Base-by-base conservation (phyloP, 1,140 invertebrate genomes). In the Bursaphelenchus mucronatus region DNA sequence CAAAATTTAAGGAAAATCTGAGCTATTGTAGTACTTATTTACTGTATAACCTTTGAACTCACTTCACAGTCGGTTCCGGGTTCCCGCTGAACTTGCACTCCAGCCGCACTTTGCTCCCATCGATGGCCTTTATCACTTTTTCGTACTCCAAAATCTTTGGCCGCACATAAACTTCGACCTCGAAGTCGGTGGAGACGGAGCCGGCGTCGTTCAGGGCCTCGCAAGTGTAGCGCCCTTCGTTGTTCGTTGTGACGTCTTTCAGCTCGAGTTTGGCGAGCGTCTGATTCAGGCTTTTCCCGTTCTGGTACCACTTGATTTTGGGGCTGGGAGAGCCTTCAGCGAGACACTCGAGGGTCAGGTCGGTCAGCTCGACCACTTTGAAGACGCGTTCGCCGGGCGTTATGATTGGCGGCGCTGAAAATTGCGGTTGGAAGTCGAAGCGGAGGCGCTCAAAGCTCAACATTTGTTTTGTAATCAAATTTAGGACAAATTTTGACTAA, bases 261-360 rank as follows among this genome's bases (percentile, higher is more conserved):
- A 30, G 63, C 10, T 58, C 41, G 44, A 47, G 51, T 30, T 30
- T 30, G 30, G 30, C 2, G 30, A 3, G 30, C 30, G 30, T 30
- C 5, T 5, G 30, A 30, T 30, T 21, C 17, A 61, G n/a, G 41
- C 30, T n/a, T 40, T 46, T 53, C 17, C 51, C 62, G 21, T 90
- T 87, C 80, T 88, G 88, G 51, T 87, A 85, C 91, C 91, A 94
- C 76, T 89, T 88, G 11, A 94, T 87, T n/a, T 86, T 85, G 0
- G 91, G 90, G 39, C 89, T 83, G n/a, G 91, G 92, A 81, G 88
- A 88, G 0, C 91, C 91, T 54, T 86, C 87, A 0, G 93, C 91
- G 81, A 88, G 86, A 75, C 92, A 95, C 17, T 76, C 59, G n/a
- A 79, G 64, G 21, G 78, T 65, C 19, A 67, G 21, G 51, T 57